phyloP scores from a whole-genome alignment of 2,113 vertebrate genomes.

The Myotis yumanensis region DNA sequence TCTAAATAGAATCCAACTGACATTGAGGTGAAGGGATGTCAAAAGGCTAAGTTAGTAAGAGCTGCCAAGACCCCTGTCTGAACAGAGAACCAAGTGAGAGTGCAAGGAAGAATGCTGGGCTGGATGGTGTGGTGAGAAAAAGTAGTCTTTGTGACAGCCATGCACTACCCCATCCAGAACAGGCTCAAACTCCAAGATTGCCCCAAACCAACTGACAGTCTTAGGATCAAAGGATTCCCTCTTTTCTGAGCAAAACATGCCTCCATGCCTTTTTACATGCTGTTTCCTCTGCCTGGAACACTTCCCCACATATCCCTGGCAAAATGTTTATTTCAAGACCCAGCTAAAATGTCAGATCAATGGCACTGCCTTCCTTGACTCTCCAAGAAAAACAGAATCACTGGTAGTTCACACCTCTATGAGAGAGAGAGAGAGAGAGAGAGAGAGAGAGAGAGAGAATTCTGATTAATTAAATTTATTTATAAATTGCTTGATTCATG shows the following conservation, averaged over 20 bases:
- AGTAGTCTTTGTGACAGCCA: not conserved
- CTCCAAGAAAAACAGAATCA: not conserved
- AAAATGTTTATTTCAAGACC: not conserved
- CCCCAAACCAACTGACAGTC: not conserved
- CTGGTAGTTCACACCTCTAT: not conserved
- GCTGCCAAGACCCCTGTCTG: not conserved
- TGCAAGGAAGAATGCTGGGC: not conserved
- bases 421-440: not conserved
- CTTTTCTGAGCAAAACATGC: not conserved
- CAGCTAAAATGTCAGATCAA: not conserved
- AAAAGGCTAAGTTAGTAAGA: not conserved
- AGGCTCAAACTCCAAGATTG: not conserved
- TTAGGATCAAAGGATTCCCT: not conserved
- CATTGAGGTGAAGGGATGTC: not conserved
- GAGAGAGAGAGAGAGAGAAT: not conserved
- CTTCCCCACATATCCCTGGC: not conserved
- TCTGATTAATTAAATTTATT: conserved; percentile 28
- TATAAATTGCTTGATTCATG: not conserved
- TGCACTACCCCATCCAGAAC: not conserved
- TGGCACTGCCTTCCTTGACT: not conserved
- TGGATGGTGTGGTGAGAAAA: not conserved
- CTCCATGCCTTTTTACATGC: not conserved
- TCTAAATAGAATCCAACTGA: not conserved
- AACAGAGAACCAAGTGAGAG: not conserved
- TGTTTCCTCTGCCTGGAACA: not conserved